phyloP scores from a whole-genome alignment of 1,140 invertebrate species.

The Oryzaephilus surinamensis region DNA sequence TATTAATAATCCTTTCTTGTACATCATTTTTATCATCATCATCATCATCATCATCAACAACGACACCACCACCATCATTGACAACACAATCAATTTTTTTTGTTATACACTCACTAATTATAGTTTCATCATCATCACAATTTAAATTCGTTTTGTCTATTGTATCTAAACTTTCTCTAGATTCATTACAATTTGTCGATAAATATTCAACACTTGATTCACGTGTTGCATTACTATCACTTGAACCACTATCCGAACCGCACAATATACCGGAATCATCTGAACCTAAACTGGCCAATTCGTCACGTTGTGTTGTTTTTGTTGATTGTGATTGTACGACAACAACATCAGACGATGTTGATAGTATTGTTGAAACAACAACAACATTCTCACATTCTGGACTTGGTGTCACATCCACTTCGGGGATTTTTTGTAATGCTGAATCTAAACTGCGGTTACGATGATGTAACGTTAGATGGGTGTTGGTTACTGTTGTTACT shows the following conservation, averaged over 20 bases:
- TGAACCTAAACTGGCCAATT: slow-evolving; percentile 65
- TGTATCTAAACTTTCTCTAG: slow-evolving; percentile 55
- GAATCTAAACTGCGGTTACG: slow-evolving; percentile 81
- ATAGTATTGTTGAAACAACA: slow-evolving; percentile 22
- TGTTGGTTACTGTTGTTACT: slow-evolving; percentile 40
- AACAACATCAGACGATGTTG: slow-evolving; percentile 1
- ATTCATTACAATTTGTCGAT: slow-evolving; percentile 44
- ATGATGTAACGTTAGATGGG: slow-evolving; percentile 60
- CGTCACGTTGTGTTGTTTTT: slow-evolving; percentile 42
- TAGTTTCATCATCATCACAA: background rate
- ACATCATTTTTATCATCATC: background rate
- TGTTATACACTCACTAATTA: background rate
- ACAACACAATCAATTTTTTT: background rate
- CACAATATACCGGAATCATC: slow-evolving; percentile 78
- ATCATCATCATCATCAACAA: background rate
- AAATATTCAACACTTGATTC: slow-evolving; percentile 38
- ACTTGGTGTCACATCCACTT: slow-evolving; percentile 70
- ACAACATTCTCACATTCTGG: slow-evolving; percentile 54
- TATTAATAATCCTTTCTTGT: too few species aligned
- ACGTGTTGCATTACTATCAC: slow-evolving; percentile 27
- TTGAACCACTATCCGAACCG: slow-evolving; percentile 50
- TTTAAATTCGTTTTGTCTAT: too few species aligned
- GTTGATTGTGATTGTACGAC: slow-evolving; percentile 1
- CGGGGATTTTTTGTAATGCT: slow-evolving; percentile 72
- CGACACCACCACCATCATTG: background rate